Evolutionary conservation across 2,113 vertebrate species (phyloP), one percentile per base, ranked within the genome.

Genomic region (Tachysurus fulvidraco): DNA sequence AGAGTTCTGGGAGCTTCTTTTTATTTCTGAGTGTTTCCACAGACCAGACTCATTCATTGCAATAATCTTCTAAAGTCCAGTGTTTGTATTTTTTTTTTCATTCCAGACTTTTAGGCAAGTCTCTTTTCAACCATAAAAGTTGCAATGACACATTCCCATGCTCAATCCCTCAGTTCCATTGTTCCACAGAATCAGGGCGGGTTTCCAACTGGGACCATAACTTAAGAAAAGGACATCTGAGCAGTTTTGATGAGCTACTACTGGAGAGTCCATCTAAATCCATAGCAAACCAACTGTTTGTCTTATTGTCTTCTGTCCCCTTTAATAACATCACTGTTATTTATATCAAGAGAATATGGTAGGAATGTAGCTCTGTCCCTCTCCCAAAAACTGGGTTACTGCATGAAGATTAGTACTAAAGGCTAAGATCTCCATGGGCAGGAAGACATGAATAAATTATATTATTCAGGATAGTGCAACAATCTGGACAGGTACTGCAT

Each of bases 151-250:
- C 28, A 57, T 86, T 80, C 52, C 76, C 76, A 30, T 60, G 57
- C 78, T 25, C 91, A 91, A 89, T 86, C 88, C 83, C 88, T 84
- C 89, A 91, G 90, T 84, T 28, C 83, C 81, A 86, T 86, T 67
- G 89, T 88, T 88, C 88, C 85, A 81, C 83, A 57, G 46, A 25
- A 65, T 76, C 85, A 64, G 73, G 85, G 36, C 69, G 76, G 69
- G 78, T 80, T 50, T 60, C 80, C 83, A 60, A 78, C 55, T 60
- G 69, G 16, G 55, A 73, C 52, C 88, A 78, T 81, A 60, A 3
- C 73, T 50, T 67, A 55, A 25, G 11, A 55, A 65, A 28, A 69
- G 46, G 81, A 83, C 81, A 54, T 50, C 62, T 67, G 62, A 83
- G 46, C 16, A 19, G 16, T 77, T 77, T 77, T 77, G 50, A 54